Evolutionary conservation across 2,888 invertebrate genomes (phyloP), one percentile per base, ranked within the genome.

Genomic region (Nemotelus pantherinus): DNA sequence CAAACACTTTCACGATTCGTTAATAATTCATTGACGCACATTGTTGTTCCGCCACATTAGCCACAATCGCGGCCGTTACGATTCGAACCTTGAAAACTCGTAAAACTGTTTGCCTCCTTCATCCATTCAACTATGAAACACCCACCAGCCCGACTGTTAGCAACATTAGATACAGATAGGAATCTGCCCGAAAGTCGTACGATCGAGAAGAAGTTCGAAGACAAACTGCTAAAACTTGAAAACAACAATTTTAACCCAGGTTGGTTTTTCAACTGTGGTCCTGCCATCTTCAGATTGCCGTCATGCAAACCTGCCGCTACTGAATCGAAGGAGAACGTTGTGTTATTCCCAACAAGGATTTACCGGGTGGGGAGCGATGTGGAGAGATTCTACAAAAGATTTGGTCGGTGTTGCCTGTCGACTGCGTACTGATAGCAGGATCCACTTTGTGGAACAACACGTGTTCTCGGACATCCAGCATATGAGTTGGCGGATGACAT

Each of bases 1-100:
- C 53, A 70, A 70, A 53, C 70, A 70, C 60, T 74, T 74, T 74
- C 74, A 74, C 47, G 63, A 74, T 57, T 74, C 44, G 60, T 74
- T 74, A 60, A 60, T 63, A 57, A 74, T 60, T 74, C 70, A 70
- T 70, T 55, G 70, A 70, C 55, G 53, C 70, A 70, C 70, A 55
- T 70, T 55, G 70, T 70, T 53, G 53, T 70, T 70, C 53, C 70
- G 53, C 70, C 53, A 70, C 70, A 70, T 70, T 55, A 70, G 41
- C 70, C 70, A 41, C 53, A 70, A 39, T 41, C 53, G 39, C 39
- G 70, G 7, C 55, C 70, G 39, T 44, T 68, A 10, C 39, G 68
- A 25, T 25, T 48, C 44, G 25, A 44, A 50, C 41, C n/a, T n/a
- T 44, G 47, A 47, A 48, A 65, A 3, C 39, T 25, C 5, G 41